Evolutionary conservation across 2,888 invertebrate species (phyloP).

Genomic region (Netelia fuscicornis): DNA sequence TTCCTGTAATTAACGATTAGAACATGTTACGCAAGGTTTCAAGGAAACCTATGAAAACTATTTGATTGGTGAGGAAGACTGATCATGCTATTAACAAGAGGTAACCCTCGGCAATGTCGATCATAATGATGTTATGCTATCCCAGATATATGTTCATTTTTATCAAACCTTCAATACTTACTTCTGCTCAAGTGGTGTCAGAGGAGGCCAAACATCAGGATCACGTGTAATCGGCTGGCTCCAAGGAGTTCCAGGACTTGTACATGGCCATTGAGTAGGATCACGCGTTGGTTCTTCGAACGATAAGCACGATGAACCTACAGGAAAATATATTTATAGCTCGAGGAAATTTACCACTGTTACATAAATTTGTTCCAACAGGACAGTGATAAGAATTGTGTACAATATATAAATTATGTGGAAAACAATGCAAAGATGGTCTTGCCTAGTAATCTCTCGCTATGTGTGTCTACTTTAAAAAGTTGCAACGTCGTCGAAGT

Average conservation of each 20-base stretch:
- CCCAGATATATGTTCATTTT: not conserved
- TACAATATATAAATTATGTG: not conserved
- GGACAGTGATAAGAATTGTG: not conserved
- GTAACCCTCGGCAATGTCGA: no score
- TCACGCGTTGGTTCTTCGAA: conserved; percentile 90
- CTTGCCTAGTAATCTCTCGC: conserved; percentile 84
- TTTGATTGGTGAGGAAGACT: not conserved
- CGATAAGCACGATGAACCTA: conserved; percentile 82
- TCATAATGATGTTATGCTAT: not conserved
- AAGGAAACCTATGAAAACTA: no score
- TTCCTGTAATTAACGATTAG: conserved; percentile 74
- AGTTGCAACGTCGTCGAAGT: conserved; percentile 91
- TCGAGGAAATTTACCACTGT: not conserved
- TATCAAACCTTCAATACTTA: conserved; percentile 77
- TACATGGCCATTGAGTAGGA: conserved; percentile 91
- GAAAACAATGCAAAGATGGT: conserved; percentile 25
- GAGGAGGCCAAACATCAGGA: conserved; percentile 95
- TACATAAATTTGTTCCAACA: not conserved
- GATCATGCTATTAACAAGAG: not conserved
- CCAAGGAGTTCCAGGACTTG: conserved; percentile 86
- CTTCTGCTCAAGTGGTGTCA: conserved; percentile 92
- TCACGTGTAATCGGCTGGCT: conserved; percentile 87
- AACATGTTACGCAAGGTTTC: no score
- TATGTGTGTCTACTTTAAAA: conserved; percentile 90
- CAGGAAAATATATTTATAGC: not conserved